phyloP scores from a whole-genome alignment of 2,797 vertebrate species.

The Argentina silus region DNA sequence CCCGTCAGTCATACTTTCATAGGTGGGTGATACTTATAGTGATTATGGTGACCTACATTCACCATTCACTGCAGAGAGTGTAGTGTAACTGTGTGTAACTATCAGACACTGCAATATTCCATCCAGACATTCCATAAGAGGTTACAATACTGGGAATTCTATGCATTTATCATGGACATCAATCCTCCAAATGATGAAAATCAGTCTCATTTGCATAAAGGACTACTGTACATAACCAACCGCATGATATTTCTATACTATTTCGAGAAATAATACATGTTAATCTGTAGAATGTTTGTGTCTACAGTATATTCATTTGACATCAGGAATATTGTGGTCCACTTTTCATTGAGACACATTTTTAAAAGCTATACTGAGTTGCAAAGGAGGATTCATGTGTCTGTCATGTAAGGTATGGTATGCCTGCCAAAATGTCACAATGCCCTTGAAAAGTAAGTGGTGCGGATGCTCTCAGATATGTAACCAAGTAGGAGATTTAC shows the following conservation, averaged over 20 bases:
- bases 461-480: no score
- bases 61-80: background rate
- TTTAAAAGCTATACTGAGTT: background rate
- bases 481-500: no score
- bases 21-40: background rate
- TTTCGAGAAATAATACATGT: no score
- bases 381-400: background rate
- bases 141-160: background rate
- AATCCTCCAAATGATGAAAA: constrained; percentile 9
- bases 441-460: no score
- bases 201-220: constrained; percentile 14
- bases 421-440: background rate
- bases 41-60: background rate
- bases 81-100: background rate
- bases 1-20: constrained; percentile 8
- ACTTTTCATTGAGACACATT: background rate
- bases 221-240: constrained; percentile 8
- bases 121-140: background rate
- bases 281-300: background rate
- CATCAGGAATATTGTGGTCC: background rate
- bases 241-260: background rate
- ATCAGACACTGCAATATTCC: background rate
- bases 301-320: no score
- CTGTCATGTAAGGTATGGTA: background rate
- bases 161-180: constrained; percentile 9